These are phyloP conservation scores for Leucozona laternaria DNA, from an alignment of 2,888 invertebrate species.

Conservation along the genomic window DNA sequence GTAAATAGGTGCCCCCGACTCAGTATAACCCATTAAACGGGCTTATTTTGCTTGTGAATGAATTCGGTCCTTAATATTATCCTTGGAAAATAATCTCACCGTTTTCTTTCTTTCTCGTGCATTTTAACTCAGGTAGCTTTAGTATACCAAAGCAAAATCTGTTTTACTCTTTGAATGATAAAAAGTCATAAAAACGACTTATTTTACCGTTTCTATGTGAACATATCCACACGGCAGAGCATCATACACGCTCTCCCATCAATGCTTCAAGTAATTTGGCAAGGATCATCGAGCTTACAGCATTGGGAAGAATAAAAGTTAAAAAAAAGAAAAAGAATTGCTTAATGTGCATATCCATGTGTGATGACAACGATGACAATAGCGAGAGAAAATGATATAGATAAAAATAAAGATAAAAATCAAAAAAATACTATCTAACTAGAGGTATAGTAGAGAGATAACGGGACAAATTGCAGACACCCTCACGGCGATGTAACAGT, in stretches of 20 bases:
- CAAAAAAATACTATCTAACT: slow-evolving; percentile 29
- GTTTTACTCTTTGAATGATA: slow-evolving; percentile 9
- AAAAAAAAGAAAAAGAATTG: slow-evolving; percentile 16
- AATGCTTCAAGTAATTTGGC: slow-evolving; percentile 3
- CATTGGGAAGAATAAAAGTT: not conserved
- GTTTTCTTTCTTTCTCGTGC: not conserved
- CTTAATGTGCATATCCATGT: slow-evolving; percentile 60
- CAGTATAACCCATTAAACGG: not conserved
- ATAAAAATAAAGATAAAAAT: slow-evolving; percentile 41
- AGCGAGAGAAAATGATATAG: slow-evolving; percentile 4
- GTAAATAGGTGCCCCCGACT: not conserved
- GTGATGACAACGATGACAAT: slow-evolving; percentile 27
- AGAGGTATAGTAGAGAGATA: not conserved
- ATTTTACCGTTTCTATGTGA: slow-evolving; percentile 41
- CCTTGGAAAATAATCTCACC: not conserved
- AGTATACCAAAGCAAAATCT: not conserved
- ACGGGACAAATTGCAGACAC: slow-evolving; percentile 34
- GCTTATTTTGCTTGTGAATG: not conserved
- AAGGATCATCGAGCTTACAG: not conserved
- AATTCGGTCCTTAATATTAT: not conserved
- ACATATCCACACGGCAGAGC: slow-evolving; percentile 3
- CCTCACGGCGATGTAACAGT: not conserved
- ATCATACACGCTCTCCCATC: not conserved
- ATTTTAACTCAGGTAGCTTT: not conserved
- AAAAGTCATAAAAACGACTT: slow-evolving; percentile 3